These are phyloP conservation scores for Hartigia nigra DNA, from an alignment of 2,888 invertebrate genomes.

Conservation along the genomic window DNA sequence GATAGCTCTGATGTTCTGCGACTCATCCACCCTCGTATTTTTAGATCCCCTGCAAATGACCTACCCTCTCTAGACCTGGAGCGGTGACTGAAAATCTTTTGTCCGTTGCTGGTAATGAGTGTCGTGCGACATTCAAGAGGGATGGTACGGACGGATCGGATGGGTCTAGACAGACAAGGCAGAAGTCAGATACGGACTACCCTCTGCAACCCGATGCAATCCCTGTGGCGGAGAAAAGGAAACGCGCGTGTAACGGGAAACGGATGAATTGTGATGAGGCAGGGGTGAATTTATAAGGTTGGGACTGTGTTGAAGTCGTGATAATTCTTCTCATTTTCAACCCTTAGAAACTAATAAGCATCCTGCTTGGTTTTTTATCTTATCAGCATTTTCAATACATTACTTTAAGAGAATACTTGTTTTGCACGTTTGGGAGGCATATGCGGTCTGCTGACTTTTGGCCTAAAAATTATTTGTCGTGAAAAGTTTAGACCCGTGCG, in stretches of 20 bases:
- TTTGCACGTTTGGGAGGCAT: too few relatives aligned
- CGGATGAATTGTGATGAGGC: constrained; percentile 44
- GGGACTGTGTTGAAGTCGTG: background rate
- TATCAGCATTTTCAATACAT: background rate
- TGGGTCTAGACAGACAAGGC: constrained; percentile 5
- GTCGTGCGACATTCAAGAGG: constrained; percentile 35
- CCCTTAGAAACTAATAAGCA: background rate
- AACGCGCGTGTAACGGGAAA: constrained; percentile 39
- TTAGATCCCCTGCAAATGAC: constrained; percentile 14
- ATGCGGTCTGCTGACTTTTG: too few relatives aligned
- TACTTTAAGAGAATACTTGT: too few relatives aligned
- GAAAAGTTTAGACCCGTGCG: too few relatives aligned
- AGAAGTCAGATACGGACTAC: constrained; percentile 24
- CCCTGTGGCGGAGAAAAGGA: constrained; percentile 19
- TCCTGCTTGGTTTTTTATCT: background rate
- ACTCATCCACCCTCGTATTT: constrained; percentile 19
- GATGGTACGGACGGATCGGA: constrained; percentile 22
- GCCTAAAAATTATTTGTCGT: too few relatives aligned
- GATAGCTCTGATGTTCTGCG: background rate
- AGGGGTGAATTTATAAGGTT: background rate
- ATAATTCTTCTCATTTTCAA: background rate
- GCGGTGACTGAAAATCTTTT: constrained; percentile 26
- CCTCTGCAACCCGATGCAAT: background rate
- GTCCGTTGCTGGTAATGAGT: constrained; percentile 41
- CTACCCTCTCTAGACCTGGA: background rate